Conservation (phyloP, 2,113 vertebrate genomes). For the Chloropsis cyanopogon region DNA sequence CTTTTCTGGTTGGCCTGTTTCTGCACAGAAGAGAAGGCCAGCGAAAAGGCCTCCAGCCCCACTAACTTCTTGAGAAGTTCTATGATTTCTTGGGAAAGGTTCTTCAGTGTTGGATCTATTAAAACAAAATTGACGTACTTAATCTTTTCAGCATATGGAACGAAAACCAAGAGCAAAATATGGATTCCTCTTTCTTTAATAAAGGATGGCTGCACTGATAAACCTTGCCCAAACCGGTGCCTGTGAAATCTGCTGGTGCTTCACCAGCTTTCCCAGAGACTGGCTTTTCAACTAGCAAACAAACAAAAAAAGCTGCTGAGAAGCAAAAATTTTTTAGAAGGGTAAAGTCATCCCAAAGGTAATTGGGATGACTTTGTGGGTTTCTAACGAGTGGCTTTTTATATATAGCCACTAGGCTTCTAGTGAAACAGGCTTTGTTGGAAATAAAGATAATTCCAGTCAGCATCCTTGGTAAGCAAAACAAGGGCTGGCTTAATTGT, state of each 20-base stretch:
- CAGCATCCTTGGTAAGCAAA: neutral
- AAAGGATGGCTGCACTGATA: neutral
- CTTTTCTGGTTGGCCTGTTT: slow-evolving; percentile 85
- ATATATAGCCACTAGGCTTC: neutral
- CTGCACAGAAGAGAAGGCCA: slow-evolving; percentile 89
- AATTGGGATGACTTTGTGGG: neutral
- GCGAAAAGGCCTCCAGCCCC: slow-evolving; percentile 86
- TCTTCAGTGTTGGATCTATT: slow-evolving; percentile 90
- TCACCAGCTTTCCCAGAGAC: neutral
- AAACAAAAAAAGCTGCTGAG: neutral
- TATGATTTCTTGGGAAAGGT: slow-evolving; percentile 93
- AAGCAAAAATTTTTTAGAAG: neutral
- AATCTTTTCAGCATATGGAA: neutral
- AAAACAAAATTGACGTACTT: neutral
- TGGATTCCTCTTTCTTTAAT: neutral
- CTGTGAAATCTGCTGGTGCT: neutral
- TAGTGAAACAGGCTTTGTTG: neutral
- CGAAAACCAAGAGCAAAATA: neutral
- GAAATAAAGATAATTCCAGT: neutral
- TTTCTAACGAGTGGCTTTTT: neutral
- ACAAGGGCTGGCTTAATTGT: neutral
- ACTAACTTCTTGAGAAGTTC: slow-evolving; percentile 91
- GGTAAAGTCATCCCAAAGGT: neutral
- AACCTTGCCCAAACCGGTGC: neutral
- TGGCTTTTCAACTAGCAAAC: neutral